Evolutionary conservation across 2,797 vertebrate genomes (phyloP), one percentile per base, ranked within the genome.

Genomic region (Sebastes trivittatus): DNA sequence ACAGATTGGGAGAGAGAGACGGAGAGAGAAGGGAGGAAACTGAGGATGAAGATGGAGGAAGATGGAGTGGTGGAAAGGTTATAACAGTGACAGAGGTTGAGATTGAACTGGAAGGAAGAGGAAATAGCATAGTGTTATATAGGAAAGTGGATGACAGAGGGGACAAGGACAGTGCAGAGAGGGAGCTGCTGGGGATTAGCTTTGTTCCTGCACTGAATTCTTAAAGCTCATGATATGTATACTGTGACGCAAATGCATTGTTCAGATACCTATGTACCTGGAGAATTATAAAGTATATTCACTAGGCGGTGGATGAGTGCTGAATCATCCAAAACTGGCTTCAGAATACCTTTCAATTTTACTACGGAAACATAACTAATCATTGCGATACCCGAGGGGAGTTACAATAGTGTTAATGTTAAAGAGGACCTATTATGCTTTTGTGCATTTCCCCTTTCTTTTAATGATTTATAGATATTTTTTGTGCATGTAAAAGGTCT

Each of bases 71-170:
- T 80, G 70, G 64, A 82, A 83, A 87, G 83, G 89, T 90, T 88
- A 89, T 75, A 63, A 67, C 55, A 5, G 70, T 83, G 91, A 89
- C 82, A 88, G 78, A 81, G 87, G 88, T 86, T 77, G 65, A 88
- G 93, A 96, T 90, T 93, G 93, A 94, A 88, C 86, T 88, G 88
- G 89, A 83, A 62, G 78, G 70, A 86, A 72, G 80, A 88, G 91
- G 90, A 93, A 92, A 91, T 91, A 72, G 90, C 81, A 62, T 14
- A 56, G 72, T 79, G 87, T 80, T 89, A 56, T 79, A 77, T 46
- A 59, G 85, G 81, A 88, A 85, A 78, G 84, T 70, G 83, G 86
- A 89, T 73, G 87, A 81, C 75, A 77, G 76, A 8, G 80, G 16
- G 64, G 79, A 85, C 81, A 78, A 49, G 86, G 82, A 81, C 79